These are phyloP conservation scores for Ctenochaetus hawaiiensis DNA, from an alignment of 2,797 vertebrate genomes.

Conservation along the genomic window DNA sequence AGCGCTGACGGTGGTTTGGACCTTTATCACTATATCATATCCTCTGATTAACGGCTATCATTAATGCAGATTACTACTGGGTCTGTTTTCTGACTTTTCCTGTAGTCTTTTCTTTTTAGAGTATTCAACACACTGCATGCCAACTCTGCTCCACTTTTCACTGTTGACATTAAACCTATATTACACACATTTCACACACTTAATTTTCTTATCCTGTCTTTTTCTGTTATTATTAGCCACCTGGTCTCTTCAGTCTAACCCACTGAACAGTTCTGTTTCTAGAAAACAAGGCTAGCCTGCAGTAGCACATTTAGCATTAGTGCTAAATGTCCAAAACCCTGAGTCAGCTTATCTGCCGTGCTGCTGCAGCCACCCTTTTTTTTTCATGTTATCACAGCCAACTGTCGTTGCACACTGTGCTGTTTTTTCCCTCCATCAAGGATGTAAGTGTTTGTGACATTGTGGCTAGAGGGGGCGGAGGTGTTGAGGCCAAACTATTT, in stretches of 20 bases:
- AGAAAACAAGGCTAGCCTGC: slow-evolving; percentile 31
- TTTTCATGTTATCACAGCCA: slow-evolving; percentile 65
- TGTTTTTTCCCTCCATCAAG: slow-evolving; percentile 49
- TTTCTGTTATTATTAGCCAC: slow-evolving; percentile 63
- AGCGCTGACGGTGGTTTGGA: slow-evolving; percentile 65
- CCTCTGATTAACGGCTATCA: slow-evolving; percentile 71
- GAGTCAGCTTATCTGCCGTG: slow-evolving; percentile 65
- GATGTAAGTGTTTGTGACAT: slow-evolving; percentile 82
- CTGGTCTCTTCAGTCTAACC: slow-evolving; percentile 38
- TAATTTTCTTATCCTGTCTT: slow-evolving; percentile 61
- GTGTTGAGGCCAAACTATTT: slow-evolving; percentile 80
- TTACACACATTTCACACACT: slow-evolving; percentile 48
- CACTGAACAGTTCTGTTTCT: slow-evolving; percentile 41
- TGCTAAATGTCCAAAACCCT: slow-evolving; percentile 42
- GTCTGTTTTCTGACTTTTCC: slow-evolving; percentile 59
- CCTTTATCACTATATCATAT: slow-evolving; percentile 60
- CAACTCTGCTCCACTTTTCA: slow-evolving; percentile 34
- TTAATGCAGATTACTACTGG: slow-evolving; percentile 53
- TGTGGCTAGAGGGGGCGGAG: slow-evolving; percentile 72
- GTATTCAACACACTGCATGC: slow-evolving; percentile 27
- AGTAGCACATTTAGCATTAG: slow-evolving; percentile 53
- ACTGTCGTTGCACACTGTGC: slow-evolving; percentile 56
- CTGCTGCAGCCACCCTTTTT: slow-evolving; percentile 53
- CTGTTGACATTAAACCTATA: slow-evolving; percentile 35
- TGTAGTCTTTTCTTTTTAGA: background rate